A percentile compares a stretch with the other conserved stretches of the same genome.
Conservation (phyloP, 2,113 vertebrate species). For the Megaleporinus macrocephalus region DNA sequence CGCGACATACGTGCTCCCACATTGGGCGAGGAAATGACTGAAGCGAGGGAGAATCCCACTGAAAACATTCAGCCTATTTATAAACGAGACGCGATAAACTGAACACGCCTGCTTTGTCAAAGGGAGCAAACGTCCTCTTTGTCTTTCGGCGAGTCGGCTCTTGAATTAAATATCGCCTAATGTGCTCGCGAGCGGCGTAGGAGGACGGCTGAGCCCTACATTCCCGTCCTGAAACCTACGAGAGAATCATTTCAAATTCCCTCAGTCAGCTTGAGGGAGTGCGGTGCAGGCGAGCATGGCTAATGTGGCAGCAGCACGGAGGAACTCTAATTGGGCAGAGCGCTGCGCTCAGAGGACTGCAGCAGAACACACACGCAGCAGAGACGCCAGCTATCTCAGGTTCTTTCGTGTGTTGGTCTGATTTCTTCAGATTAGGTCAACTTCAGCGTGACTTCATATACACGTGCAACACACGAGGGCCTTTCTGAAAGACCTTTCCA, state of each 20-base stretch:
- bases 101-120: neutral
- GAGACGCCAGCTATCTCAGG: neutral
- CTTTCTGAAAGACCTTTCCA: too few species aligned
- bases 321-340: slow-evolving; percentile 58
- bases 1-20: slow-evolving; percentile 11
- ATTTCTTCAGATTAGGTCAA: neutral
- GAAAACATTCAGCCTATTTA: neutral
- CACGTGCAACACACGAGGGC: too few species aligned
- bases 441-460: neutral
- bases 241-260: slow-evolving; percentile 49
- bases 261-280: slow-evolving; percentile 32
- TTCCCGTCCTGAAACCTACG: slow-evolving; percentile 12
- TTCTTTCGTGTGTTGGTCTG: neutral
- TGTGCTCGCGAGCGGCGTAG: neutral
- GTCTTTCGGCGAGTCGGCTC: neutral
- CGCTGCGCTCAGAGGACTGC: neutral
- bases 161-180: slow-evolving; percentile 2
- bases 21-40: neutral
- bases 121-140: neutral
- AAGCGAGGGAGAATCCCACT: neutral
- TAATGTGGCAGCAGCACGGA: slow-evolving; percentile 31
- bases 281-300: slow-evolving; percentile 45
- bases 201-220: neutral
- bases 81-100: neutral
- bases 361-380: neutral